Conservation (phyloP, 2,113 vertebrate species). For the Pimephales promelas region DNA sequence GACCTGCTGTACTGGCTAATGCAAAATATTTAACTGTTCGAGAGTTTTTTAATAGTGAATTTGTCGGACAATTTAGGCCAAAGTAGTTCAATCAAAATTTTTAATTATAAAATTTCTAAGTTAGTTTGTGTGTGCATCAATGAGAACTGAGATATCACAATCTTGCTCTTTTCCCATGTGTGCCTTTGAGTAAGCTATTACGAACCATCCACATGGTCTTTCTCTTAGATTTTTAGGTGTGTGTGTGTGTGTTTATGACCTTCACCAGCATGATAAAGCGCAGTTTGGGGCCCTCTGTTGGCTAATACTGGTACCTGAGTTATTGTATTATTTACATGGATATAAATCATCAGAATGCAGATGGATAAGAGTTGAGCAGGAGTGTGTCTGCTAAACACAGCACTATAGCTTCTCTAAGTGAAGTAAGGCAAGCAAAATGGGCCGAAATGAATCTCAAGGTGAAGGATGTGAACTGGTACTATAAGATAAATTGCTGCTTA, state of each 20-base stretch:
- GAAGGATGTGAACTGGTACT: background rate
- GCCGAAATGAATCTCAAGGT: background rate
- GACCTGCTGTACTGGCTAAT: background rate
- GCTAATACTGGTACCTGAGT: slow-evolving; percentile 38
- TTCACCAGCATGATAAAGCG: slow-evolving; percentile 38
- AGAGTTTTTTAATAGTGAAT: background rate
- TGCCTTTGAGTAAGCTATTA: background rate
- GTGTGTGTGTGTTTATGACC: background rate
- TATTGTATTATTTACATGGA: slow-evolving; percentile 1
- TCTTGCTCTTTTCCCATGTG: background rate
- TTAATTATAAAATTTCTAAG: background rate
- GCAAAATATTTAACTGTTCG: background rate
- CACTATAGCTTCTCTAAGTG: background rate
- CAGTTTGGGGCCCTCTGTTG: slow-evolving; percentile 48
- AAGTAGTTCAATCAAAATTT: background rate
- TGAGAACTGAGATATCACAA: background rate
- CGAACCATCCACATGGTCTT: background rate
- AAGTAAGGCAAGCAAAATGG: slow-evolving; percentile 1
- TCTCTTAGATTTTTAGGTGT: background rate
- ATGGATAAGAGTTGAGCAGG: background rate
- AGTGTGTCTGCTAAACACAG: background rate
- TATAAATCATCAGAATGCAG: background rate
- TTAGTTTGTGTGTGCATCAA: background rate
- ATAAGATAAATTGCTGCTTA: slow-evolving; percentile 12
- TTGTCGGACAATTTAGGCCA: background rate